phyloP scores from a whole-genome alignment of 2,797 vertebrate species.

The Gallinago stenura region DNA sequence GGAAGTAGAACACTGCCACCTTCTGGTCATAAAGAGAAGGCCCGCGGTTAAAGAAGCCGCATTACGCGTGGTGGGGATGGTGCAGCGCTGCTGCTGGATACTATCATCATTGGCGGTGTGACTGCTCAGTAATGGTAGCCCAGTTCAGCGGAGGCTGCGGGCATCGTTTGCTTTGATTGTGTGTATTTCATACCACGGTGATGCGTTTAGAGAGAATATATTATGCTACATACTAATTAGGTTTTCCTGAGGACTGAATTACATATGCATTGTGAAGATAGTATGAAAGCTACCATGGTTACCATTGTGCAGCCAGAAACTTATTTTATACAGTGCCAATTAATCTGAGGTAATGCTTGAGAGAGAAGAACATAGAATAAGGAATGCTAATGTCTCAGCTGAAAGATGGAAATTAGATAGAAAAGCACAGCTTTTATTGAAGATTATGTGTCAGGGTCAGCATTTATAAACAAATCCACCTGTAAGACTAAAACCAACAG shows the following conservation, averaged over 20 bases:
- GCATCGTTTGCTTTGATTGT: conserved; percentile 24
- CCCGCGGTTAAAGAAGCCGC: background rate
- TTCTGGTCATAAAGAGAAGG: conserved; percentile 53
- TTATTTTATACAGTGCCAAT: conserved; percentile 75
- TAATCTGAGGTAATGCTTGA: conserved; percentile 76
- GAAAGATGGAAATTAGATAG: conserved; percentile 67
- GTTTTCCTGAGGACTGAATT: conserved; percentile 72
- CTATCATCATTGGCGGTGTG: background rate
- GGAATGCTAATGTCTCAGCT: conserved; percentile 66
- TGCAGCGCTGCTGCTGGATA: background rate
- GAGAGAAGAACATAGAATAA: conserved; percentile 59
- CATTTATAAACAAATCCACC: conserved; percentile 35
- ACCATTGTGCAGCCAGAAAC: conserved; percentile 73
- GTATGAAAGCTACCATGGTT: conserved; percentile 78
- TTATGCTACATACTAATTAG: conserved; percentile 72
- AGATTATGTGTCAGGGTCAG: conserved; percentile 43
- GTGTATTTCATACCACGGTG: conserved; percentile 24
- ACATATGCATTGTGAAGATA: conserved; percentile 72
- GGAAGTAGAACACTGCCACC: conserved; percentile 80
- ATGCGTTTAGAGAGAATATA: conserved; percentile 51
- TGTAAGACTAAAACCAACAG: conserved; percentile 34
- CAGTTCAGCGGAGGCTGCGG: background rate
- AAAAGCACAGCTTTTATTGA: conserved; percentile 50
- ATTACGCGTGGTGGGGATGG: background rate
- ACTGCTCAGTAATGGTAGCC: background rate